Evolutionary conservation across 2,888 invertebrate genomes (phyloP), one percentile per base, ranked within the genome.

Genomic region (Tetragonula carbonaria): DNA sequence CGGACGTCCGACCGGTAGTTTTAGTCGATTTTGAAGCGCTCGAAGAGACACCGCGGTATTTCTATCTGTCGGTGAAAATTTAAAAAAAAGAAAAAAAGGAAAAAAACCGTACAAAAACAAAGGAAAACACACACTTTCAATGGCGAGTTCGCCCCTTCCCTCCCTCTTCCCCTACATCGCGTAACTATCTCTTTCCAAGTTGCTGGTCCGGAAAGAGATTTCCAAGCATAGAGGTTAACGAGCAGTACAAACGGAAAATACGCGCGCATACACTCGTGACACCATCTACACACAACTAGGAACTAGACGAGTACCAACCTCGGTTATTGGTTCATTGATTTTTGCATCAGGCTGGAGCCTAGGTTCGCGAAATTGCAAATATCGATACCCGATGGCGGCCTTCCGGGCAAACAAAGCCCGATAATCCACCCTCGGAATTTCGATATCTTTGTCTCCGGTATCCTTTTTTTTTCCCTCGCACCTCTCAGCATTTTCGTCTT

Each of bases 271-370:
- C 82, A 66, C 55, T 23, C 33, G 66, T 33, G 33, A 80, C 57
- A 77, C 72, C 55, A 67, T 80, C 65, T 80, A 70, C 63, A 78
- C 73, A 62, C 62, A 67, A 59, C 33, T 51, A 11, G 57, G 45
- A 63, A 79, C 80, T 79, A 82, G 87, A 85, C 79, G 89, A 79
- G 83, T 78, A 74, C 74, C 81, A 80, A 84, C 82, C 82, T 82
- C 85, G 88, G 90, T 91, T 91, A 91, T 91, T 91, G 91, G 91
- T 91, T 91, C 90, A 91, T 91, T 90, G 91, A 91, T 91, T 91
- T 91, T 90, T 91, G 89, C 88, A 91, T 90, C 87, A 85, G 85
- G 79, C 82, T 86, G 79, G 83, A 82, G 84, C 82, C 85, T 86
- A 78, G 87, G 86, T 80, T 85, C 83, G 88, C 74, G 88, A 85